Base-by-base conservation (phyloP, 64 coral and sea anemone species). In the Dendrophyllia cribrosa region DNA sequence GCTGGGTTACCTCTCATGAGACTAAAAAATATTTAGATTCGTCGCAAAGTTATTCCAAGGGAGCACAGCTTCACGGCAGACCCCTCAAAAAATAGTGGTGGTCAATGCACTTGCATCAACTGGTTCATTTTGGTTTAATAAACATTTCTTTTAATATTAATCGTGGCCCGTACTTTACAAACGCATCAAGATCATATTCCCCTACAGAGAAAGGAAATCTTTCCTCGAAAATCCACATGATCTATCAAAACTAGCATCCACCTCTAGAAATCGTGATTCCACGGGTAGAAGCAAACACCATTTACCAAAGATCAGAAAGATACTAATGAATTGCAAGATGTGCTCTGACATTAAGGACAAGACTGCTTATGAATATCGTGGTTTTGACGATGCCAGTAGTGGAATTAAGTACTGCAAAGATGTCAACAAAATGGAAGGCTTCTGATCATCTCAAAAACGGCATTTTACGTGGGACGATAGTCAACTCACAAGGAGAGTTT, bases 131-230 rank as follows among this genome's bases (percentile, higher is more conserved):
- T 8, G 89, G 46, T 71, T 51, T 83, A 12, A 24, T 91, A 46
- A 52, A 83, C 4, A 74, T 83, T 52, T 50, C 26, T 6, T 91
- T 91, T 15, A 86, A 71, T 78, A 59, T 78, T 78, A 12, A 72
- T 72, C 6, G 9, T 72, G 6, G 6, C 5, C 6, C 7, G 23
- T 26, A 44, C 24, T 72, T 72, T 72, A 43, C 69, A 72, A 72
- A 44, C 23, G 69, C 69, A 23, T 72, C 69, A 12, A 6, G 69
- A 72, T 68, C 65, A 6, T 72, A 72, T 44, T 72, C 69, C 6
- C 23, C 26, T 2, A 72, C 69, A 72, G 69, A 43, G 14, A 68
- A 68, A 63, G 65, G 65, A 68, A 68, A 24, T 5, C 65, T 19
- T 68, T 68, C 65, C 19, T 68, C 4, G 65, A n/a, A 68, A 68